These are phyloP conservation scores for Phalacrocorax aristotelis DNA, from an alignment of 2,113 vertebrate species.

Conservation along the genomic window DNA sequence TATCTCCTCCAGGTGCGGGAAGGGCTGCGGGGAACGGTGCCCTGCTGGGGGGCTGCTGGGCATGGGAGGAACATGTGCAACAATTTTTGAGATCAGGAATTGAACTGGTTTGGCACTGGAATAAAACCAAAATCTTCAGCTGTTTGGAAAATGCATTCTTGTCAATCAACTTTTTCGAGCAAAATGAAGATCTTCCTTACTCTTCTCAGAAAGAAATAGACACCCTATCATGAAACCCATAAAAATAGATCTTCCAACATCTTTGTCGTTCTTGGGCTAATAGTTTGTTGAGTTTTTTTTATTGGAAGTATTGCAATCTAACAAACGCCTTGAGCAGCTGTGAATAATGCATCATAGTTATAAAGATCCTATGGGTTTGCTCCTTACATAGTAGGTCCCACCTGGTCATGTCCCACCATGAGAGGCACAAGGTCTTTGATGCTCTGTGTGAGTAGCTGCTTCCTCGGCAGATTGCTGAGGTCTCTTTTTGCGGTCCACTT, in stretches of 20 bases:
- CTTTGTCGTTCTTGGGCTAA: neutral
- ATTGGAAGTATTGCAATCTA: neutral
- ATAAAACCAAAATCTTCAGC: neutral
- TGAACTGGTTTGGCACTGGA: neutral
- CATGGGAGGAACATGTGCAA: neutral
- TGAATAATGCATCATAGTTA: neutral
- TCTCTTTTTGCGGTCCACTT: neutral
- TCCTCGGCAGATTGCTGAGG: rapidly evolving
- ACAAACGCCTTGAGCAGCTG: neutral
- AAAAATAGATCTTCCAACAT: neutral
- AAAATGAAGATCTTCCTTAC: neutral
- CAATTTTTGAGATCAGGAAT: neutral
- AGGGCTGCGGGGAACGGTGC: rapidly evolving
- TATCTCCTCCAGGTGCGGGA: neutral
- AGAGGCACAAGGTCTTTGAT: neutral
- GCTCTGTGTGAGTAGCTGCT: neutral
- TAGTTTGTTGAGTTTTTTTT: neutral
- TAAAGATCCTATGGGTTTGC: neutral
- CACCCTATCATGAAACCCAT: rapidly evolving
- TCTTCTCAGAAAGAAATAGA: neutral
- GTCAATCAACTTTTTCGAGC: neutral
- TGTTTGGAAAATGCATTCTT: neutral
- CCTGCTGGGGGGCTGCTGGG: neutral
- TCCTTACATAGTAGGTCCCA: neutral
- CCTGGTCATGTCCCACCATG: neutral